Evolutionary conservation across 2,888 invertebrate species (phyloP).

Genomic region (Elegia similella): DNA sequence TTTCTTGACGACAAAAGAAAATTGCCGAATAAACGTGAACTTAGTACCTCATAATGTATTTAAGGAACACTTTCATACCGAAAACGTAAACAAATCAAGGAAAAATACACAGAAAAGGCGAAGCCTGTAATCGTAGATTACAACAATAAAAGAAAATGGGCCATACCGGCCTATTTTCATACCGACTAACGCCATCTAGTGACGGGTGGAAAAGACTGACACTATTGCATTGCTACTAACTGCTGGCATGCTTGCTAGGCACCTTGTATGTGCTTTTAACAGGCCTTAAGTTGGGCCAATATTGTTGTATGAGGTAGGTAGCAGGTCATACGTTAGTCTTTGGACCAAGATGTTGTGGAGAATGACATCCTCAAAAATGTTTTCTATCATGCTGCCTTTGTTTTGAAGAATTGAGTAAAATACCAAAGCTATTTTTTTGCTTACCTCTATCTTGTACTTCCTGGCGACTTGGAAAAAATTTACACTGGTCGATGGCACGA

Average conservation of each 20-base stretch:
- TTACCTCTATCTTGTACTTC: neutral
- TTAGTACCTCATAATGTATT: constrained; percentile 5
- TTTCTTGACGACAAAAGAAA: neutral
- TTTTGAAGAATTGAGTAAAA: neutral
- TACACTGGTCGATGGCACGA: too few relatives aligned
- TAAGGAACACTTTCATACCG: constrained; percentile 1
- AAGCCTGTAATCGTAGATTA: neutral
- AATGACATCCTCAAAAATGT: neutral
- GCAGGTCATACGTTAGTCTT: too few relatives aligned
- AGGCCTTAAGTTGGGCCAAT: too few relatives aligned
- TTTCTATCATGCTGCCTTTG: neutral
- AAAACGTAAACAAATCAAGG: constrained; percentile 5
- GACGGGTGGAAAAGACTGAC: too few relatives aligned
- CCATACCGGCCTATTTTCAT: too few relatives aligned
- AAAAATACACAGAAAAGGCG: neutral
- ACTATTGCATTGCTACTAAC: too few relatives aligned
- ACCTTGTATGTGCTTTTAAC: too few relatives aligned
- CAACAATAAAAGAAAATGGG: neutral
- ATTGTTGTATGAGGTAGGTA: too few relatives aligned
- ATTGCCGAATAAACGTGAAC: neutral
- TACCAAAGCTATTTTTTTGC: neutral
- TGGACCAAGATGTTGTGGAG: neutral
- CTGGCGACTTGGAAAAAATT: too few relatives aligned
- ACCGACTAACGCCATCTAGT: too few relatives aligned
- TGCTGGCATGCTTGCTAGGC: too few relatives aligned